A percentile compares a stretch with the other conserved stretches of the same genome.
Evolutionary conservation across 2,113 vertebrate species (phyloP).

Genomic region (Mus musculus): DNA sequence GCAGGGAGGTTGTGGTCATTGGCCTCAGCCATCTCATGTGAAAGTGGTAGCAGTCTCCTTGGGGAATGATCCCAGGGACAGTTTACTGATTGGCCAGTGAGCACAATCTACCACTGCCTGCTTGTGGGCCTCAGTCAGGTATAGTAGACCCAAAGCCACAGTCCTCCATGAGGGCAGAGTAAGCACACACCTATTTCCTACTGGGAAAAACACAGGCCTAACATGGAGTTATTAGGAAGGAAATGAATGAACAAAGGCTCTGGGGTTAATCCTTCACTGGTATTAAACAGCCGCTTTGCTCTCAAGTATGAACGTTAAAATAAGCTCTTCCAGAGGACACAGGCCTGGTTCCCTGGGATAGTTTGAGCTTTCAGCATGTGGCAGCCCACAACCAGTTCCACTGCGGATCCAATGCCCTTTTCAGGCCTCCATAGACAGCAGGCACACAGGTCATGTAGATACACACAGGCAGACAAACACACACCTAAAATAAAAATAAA

Average conservation of each 20-base stretch:
- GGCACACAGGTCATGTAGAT: neutral
- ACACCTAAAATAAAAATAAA: neutral
- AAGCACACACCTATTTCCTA: neutral
- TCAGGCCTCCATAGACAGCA: neutral
- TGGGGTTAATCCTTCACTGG: neutral
- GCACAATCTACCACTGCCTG: too few species aligned
- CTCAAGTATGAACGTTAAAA: neutral
- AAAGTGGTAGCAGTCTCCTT: rapidly evolving
- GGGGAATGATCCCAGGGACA: neutral
- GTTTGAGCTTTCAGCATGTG: too few species aligned
- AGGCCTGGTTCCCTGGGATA: neutral
- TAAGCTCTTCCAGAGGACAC: neutral
- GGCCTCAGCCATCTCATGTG: rapidly evolving
- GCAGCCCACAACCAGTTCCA: neutral
- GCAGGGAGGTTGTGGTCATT: rapidly evolving
- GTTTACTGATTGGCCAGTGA: neutral
- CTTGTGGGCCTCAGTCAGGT: neutral
- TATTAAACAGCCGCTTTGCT: neutral
- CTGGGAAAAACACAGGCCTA: neutral
- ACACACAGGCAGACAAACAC: neutral
- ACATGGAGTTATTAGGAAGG: neutral
- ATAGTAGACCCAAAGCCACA: neutral
- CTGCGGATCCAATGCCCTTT: neutral
- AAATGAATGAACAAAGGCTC: neutral
- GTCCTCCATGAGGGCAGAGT: neutral